A percentile compares a stretch with the other conserved stretches of the same genome.
phyloP scores from a whole-genome alignment of 2,113 vertebrate genomes.

The Notechis scutatus region DNA sequence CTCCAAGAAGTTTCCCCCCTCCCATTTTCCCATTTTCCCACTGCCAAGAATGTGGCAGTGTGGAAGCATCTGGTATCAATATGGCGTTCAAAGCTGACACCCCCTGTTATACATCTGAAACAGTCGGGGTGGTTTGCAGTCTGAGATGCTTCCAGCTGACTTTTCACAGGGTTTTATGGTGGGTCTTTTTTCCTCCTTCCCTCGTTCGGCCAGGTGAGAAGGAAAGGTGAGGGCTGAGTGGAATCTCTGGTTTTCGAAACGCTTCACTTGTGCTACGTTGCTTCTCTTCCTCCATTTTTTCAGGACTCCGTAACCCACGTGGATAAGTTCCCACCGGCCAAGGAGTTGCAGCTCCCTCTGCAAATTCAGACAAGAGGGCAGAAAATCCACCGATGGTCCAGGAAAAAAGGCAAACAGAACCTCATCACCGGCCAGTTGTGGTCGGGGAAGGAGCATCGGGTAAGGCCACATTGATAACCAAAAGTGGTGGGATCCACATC shows the following conservation, averaged over 20 bases:
- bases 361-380: too few relatives aligned
- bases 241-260: too few relatives aligned
- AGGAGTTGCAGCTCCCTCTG: background rate
- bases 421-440: too few relatives aligned
- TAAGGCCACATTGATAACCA: rapidly evolving
- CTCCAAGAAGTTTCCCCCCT: too few relatives aligned
- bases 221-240: background rate
- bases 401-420: background rate
- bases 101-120: background rate
- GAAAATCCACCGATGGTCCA: background rate
- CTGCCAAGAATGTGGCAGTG: too few relatives aligned
- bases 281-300: background rate
- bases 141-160: background rate
- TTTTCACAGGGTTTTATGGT: background rate
- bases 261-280: background rate
- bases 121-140: background rate
- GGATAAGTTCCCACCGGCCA: background rate
- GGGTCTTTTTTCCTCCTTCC: background rate
- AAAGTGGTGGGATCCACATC: too few relatives aligned
- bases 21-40: too few relatives aligned
- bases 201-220: background rate
- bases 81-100: too few relatives aligned
- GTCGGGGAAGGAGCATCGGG: background rate
- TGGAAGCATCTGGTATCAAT: too few relatives aligned
- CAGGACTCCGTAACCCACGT: background rate